These are phyloP conservation scores for Sinella curviseta DNA, from an alignment of 1,140 invertebrate genomes.

Conservation along the genomic window DNA sequence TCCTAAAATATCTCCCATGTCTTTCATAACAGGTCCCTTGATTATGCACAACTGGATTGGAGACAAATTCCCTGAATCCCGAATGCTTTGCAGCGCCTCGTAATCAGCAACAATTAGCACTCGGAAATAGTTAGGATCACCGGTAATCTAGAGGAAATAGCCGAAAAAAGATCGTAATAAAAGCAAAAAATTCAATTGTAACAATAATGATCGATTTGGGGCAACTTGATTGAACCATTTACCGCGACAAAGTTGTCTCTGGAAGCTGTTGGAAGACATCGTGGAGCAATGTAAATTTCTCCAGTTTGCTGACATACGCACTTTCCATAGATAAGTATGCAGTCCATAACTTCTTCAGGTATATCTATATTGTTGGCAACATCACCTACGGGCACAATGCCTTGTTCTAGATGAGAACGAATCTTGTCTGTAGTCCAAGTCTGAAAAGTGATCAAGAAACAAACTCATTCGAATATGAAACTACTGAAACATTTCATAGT, in stretches of 20 bases:
- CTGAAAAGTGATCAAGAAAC: constrained; percentile 36
- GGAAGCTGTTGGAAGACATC: background rate
- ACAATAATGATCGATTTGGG: background rate
- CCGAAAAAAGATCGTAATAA: no score
- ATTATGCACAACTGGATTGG: constrained; percentile 5
- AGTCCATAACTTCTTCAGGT: constrained; percentile 14
- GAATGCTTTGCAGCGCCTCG: constrained; percentile 6
- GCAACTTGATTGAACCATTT: no score
- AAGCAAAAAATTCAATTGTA: background rate
- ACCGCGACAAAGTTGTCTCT: background rate
- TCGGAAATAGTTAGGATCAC: background rate
- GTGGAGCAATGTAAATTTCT: background rate
- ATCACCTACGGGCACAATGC: background rate
- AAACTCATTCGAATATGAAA: no score
- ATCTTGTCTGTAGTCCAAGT: constrained; percentile 50
- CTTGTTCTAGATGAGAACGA: constrained; percentile 46
- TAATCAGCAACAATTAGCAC: constrained; percentile 15
- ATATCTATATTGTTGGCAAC: background rate
- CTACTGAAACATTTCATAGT: no score
- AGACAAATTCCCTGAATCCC: background rate
- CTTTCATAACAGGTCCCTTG: constrained; percentile 7
- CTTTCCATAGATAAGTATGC: constrained; percentile 3
- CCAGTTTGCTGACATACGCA: background rate
- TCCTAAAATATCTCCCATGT: constrained; percentile 1
- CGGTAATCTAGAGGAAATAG: background rate